Evolutionary conservation across 2,113 vertebrate species (phyloP), one percentile per base, ranked within the genome.

Genomic region (Gambusia affinis): DNA sequence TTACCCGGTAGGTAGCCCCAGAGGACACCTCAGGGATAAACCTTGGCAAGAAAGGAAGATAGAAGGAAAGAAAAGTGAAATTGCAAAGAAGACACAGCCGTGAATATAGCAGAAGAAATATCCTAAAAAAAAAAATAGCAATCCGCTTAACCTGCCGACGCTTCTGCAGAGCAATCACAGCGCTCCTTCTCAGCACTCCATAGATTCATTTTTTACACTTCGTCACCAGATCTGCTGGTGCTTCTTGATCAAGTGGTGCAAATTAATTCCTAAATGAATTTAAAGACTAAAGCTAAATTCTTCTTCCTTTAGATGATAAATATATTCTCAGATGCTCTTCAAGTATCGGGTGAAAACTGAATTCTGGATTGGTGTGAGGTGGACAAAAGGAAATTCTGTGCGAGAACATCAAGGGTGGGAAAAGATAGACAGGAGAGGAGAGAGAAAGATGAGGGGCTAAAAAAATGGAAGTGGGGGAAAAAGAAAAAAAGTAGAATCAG

Each of bases 1-100:
- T 92, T 89, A 93, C 87, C 88, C 89, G 77, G 72, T 83, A 89
- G 92, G 89, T 91, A 92, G 85, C 89, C 91, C 89, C 86, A 90
- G 90, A 92, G 91, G 87, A 90, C 89, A 93, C 90, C 91, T 91
- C 85, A 68, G 91, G 92, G 91, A 93, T 92, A 92, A 91, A 93
- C 81, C 86, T 89, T 75, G 84, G 90, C 88, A 89, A 91, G 80
- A 90, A 89, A 91, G 84, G 74, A 89, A 91, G 91, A 91, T 87
- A 88, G 82, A 85, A 30, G 65, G 75, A 67, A 63, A 87, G 76
- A 82, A 86, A 83, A 84, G 70, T 63, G 64, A 82, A 87, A 90
- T 87, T 87, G 86, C 77, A 88, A 90, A 80, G 81, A 87, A 88
- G 90, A 87, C 90, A 90, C 70, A 88, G 81, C 75, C 83, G 85